Base-by-base conservation (phyloP, 2,113 vertebrate species). In the Pomatorhinus ruficollis region DNA sequence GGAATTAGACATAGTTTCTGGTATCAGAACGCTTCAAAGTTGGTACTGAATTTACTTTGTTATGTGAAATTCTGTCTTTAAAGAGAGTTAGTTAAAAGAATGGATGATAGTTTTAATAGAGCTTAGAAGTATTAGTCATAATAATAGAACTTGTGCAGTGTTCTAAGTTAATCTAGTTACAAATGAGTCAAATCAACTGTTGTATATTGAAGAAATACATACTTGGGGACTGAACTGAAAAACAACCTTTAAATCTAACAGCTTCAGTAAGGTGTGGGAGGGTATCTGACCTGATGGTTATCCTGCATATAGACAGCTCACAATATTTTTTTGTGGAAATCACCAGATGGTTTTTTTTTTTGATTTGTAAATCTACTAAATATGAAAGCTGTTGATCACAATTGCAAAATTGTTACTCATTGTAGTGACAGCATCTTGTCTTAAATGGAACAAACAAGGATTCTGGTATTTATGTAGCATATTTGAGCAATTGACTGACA, bases 341-440 rank as follows among this genome's bases (percentile, higher is more conserved):
- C 70, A 72, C 77, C 70, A 87, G 69, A 89, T 92, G 83, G 16
- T 45, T 91, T 90, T 86, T 86, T 90, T 86, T 86, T 94, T 95
- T 95, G 31, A 56, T 89, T 96, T 88, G 37, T 71, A 82, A 39
- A 85, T 91, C 50, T 83, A 40, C 54, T 93, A 85, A 91, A 88
- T 72, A 39, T 85, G 90, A 95, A 94, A 95, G 71, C 66, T 93
- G 82, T 85, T 90, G 75, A 89, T 90, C 54, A 74, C 59, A 89
- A 69, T n/a, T 82, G 50, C 50, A 54, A 69, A 91, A 56, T 79
- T 87, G 53, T 91, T 95, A 71, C 72, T 95, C 25, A 28, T 40
- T 87, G 72, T 89, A 91, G 80, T 92, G 85, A 53, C 84, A 81
- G 68, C 66, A 13, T 75, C 64, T 83, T 57, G 37, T 91, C 23